Evolutionary conservation across 2,888 invertebrate genomes (phyloP).

Genomic region (Luperina testacea): DNA sequence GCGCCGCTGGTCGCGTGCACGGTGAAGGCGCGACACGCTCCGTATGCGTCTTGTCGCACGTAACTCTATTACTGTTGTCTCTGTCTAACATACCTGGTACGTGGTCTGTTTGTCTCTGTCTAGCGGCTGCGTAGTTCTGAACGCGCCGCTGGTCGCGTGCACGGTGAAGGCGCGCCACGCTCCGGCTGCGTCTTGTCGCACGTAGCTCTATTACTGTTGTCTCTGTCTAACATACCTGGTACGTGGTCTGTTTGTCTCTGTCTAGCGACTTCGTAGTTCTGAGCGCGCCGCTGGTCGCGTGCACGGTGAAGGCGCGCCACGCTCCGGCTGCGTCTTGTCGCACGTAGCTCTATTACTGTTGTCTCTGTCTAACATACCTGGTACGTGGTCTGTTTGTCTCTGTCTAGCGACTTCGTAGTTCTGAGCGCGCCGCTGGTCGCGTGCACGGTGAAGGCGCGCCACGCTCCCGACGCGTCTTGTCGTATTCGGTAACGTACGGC

Average conservation of each 20-base stretch:
- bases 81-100: conserved; percentile 92
- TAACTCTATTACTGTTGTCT: background rate
- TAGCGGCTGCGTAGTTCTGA: conserved; percentile 93
- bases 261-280: conserved; percentile 93
- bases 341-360: conserved; percentile 75
- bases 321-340: conserved; percentile 95
- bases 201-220: conserved; percentile 40
- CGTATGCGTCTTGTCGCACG: conserved; percentile 94
- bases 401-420: conserved; percentile 93
- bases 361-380: conserved; percentile 90
- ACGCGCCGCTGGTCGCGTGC: conserved; percentile 94
- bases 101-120: conserved; percentile 96
- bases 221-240: conserved; percentile 92
- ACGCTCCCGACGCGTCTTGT: conserved; percentile 95
- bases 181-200: conserved; percentile 94
- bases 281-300: conserved; percentile 94
- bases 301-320: conserved; percentile 95
- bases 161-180: conserved; percentile 95
- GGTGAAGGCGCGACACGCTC: conserved; percentile 95
- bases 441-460: conserved; percentile 95
- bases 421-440: conserved; percentile 94
- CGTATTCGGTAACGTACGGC: conserved; percentile 96
- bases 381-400: conserved; percentile 96
- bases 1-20: conserved; percentile 95
- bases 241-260: conserved; percentile 95